Evolutionary conservation across 2,113 vertebrate genomes (phyloP), one percentile per base, ranked within the genome.

Genomic region (Macaca nemestrina): DNA sequence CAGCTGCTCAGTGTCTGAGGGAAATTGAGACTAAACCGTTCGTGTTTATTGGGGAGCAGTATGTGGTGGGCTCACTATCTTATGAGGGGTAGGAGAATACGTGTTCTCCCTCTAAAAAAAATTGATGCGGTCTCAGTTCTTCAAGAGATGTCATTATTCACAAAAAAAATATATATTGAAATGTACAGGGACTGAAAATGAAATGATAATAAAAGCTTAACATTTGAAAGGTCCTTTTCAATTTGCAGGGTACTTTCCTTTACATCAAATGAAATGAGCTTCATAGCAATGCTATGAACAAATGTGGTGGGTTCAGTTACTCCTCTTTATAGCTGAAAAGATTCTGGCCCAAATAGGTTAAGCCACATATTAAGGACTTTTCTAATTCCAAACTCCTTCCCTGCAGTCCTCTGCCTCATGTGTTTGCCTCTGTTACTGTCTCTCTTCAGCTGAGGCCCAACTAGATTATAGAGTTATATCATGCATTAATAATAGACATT

Each of bases 191-290:
- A 70, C 3, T 50, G 40, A 85, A 92, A 83, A 50, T 82, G 32
- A 93, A 94, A 30, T 79, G 68, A 30, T 80, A 64, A 86, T 96
- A 93, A 94, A 43, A 95, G 61, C 35, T 57, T 76, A 76, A 90
- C 35, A 78, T 86, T 90, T 75, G 3, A 38, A 95, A 85, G 68
- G 52, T 79, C 8, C 25, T 79, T 96, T 95, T 64, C 35, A 79
- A 59, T 67, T 59, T 91, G 18, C 4, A 8, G 20, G 50, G 10
- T 70, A 64, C 32, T 68, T 94, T 90, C 43, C 84, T 85, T 78
- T 87, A 67, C 5, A 48, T 27, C 22, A 68, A 35, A 68, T 78
- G 43, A 93, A 70, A 67, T 43, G 73, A 73, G 32, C 43, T 82
- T 92, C 40, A 75, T 25, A 90, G 59, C 27, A 90, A 48, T 3